phyloP scores from a whole-genome alignment of 2,888 invertebrate genomes.

The Chydorus sphaericus region DNA sequence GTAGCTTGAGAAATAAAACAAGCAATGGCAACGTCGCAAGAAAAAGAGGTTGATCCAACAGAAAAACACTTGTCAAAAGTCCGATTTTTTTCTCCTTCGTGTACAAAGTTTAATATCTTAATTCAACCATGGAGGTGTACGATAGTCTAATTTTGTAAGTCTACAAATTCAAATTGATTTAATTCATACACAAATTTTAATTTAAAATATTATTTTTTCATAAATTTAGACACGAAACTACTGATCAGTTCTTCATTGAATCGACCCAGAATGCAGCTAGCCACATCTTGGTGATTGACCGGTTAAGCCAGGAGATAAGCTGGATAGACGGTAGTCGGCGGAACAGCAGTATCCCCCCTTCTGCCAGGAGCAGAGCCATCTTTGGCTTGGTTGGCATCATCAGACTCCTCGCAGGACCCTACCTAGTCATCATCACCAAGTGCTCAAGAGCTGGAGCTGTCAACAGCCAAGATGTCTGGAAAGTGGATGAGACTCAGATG shows the following conservation, averaged over 20 bases:
- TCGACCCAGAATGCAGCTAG: constrained; percentile 57
- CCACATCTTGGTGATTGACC: constrained; percentile 68
- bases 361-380: constrained; percentile 36
- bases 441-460: constrained; percentile 67
- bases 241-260: constrained; percentile 77
- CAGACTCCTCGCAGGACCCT: constrained; percentile 66
- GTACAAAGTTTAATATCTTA: too few relatives aligned
- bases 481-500: constrained; percentile 60
- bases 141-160: constrained; percentile 19
- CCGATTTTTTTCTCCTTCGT: too few relatives aligned
- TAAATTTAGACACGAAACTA: constrained; percentile 58
- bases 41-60: too few relatives aligned
- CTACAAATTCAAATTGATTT: neutral
- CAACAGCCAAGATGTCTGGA: constrained; percentile 62
- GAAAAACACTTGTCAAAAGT: too few relatives aligned
- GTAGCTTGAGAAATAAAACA: too few relatives aligned
- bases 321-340: constrained; percentile 43
- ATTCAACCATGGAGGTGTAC: constrained; percentile 15
- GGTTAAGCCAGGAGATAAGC: constrained; percentile 55
- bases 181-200: neutral
- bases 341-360: constrained; percentile 46
- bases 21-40: too few relatives aligned
- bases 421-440: constrained; percentile 76
- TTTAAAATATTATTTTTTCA: constrained; percentile 15
- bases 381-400: constrained; percentile 81